A percentile compares a stretch with the other conserved stretches of the same genome.
These are phyloP conservation scores for Tragelaphus imberbis DNA, from an alignment of 2,113 vertebrate genomes.

Conservation along the genomic window DNA sequence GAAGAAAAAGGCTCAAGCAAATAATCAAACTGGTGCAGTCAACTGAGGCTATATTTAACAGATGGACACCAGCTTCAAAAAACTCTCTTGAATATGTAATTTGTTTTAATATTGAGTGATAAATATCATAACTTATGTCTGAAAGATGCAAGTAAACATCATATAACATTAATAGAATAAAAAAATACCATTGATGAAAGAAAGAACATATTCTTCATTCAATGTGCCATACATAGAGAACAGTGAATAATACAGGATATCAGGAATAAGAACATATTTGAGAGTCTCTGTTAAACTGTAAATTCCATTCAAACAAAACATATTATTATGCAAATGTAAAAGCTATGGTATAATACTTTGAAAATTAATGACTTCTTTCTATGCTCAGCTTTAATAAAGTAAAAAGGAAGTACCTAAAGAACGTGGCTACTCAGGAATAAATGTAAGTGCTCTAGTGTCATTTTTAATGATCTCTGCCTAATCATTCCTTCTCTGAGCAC, in stretches of 20 bases:
- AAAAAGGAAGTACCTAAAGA: not conserved
- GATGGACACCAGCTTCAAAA: constrained; percentile 38
- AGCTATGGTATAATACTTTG: not conserved
- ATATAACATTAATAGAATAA: constrained; percentile 43
- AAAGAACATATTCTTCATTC: constrained; percentile 5
- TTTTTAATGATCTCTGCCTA: not conserved
- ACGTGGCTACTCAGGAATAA: not conserved
- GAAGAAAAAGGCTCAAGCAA: constrained; percentile 34
- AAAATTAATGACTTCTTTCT: constrained; percentile 23
- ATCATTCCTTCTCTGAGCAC: not conserved
- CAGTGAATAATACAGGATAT: not conserved
- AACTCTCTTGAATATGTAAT: constrained; percentile 34
- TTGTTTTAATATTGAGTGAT: constrained; percentile 39
- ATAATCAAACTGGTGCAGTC: not conserved
- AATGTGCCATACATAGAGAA: not conserved
- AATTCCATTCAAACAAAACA: not conserved
- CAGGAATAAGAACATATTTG: not conserved
- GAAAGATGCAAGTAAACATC: constrained; percentile 41
- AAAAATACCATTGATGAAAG: not conserved
- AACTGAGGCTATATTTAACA: constrained; percentile 20
- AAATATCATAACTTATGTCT: constrained; percentile 21
- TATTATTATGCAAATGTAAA: constrained; percentile 23
- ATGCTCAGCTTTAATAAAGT: constrained; percentile 2
- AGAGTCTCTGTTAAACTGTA: not conserved
- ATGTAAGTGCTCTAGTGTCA: not conserved